Evolutionary conservation across 2,113 vertebrate species (phyloP).

Genomic region (Upupa epops): DNA sequence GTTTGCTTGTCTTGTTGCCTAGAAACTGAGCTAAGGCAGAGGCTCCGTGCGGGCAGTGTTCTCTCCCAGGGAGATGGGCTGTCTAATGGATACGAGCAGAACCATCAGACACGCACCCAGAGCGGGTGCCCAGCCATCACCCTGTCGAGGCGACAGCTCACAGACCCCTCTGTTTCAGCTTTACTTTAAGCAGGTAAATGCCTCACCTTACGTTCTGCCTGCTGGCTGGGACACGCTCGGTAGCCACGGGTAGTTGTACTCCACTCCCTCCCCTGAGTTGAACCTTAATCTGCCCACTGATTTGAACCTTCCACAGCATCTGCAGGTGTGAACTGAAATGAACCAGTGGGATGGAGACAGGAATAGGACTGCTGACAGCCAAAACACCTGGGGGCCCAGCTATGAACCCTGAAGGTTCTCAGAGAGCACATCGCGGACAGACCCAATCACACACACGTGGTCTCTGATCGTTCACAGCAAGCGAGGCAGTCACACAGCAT

Average conservation of each 20-base stretch:
- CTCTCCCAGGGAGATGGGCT: not conserved
- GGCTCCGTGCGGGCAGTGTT: conserved; percentile 5
- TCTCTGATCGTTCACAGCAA: not conserved
- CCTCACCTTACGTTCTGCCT: not conserved
- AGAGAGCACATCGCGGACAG: not conserved
- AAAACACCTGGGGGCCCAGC: not conserved
- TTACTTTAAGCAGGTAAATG: not conserved
- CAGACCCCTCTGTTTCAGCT: not conserved
- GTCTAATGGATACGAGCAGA: not conserved
- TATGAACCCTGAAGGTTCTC: not conserved
- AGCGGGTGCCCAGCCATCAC: not conserved
- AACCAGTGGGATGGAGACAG: not conserved
- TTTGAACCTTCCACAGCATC: not conserved
- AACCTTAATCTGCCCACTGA: not conserved
- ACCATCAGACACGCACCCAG: not conserved
- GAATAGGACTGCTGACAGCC: not conserved
- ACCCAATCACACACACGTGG: not conserved
- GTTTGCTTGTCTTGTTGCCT: conserved; percentile 59
- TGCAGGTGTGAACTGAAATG: not conserved
- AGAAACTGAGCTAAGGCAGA: conserved; percentile 34
- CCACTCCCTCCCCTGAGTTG: not conserved
- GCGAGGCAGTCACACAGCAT: not conserved
- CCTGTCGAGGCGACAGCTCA: not conserved
- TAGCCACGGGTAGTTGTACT: not conserved
- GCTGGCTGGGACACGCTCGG: not conserved